A percentile compares a stretch with the other conserved stretches of the same genome.
phyloP scores from a whole-genome alignment of 2,113 vertebrate genomes.

The Sigmodon hispidus region DNA sequence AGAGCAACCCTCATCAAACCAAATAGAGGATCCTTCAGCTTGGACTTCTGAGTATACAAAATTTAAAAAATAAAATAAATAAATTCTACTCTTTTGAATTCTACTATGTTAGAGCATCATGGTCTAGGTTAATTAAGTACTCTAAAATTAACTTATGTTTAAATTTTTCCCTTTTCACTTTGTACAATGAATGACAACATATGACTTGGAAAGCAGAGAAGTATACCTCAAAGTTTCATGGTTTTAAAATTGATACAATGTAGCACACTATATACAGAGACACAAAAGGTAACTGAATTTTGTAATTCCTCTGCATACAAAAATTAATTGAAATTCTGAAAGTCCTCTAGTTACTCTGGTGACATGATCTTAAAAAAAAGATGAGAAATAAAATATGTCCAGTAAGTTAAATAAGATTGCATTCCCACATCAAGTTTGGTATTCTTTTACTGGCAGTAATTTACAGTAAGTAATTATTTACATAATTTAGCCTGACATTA shows the following conservation, averaged over 20 bases:
- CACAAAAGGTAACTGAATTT: neutral
- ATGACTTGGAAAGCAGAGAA: slow-evolving; percentile 11
- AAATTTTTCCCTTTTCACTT: neutral
- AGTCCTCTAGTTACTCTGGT: neutral
- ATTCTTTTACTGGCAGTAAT: slow-evolving; percentile 79
- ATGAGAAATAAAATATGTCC: slow-evolving; percentile 57
- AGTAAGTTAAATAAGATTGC: slow-evolving; percentile 82
- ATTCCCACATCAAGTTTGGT: slow-evolving; percentile 71
- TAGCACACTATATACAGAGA: neutral
- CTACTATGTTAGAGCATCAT: neutral
- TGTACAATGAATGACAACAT: neutral
- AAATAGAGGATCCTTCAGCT: neutral
- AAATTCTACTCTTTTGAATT: neutral
- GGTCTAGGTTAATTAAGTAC: neutral
- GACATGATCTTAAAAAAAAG: slow-evolving; percentile 51
- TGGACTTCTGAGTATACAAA: neutral
- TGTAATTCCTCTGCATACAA: neutral
- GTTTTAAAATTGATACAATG: slow-evolving; percentile 9
- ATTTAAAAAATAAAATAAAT: neutral
- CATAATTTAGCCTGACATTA: slow-evolving; percentile 88
- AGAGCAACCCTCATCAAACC: neutral
- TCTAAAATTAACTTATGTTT: slow-evolving; percentile 46
- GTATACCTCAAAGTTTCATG: neutral
- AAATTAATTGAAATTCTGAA: slow-evolving; percentile 2
- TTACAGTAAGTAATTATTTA: slow-evolving; percentile 86